Evolutionary conservation across 1,140 invertebrate species (phyloP), one percentile per base, ranked within the genome.

Genomic region (Drosophila quadrilineata): DNA sequence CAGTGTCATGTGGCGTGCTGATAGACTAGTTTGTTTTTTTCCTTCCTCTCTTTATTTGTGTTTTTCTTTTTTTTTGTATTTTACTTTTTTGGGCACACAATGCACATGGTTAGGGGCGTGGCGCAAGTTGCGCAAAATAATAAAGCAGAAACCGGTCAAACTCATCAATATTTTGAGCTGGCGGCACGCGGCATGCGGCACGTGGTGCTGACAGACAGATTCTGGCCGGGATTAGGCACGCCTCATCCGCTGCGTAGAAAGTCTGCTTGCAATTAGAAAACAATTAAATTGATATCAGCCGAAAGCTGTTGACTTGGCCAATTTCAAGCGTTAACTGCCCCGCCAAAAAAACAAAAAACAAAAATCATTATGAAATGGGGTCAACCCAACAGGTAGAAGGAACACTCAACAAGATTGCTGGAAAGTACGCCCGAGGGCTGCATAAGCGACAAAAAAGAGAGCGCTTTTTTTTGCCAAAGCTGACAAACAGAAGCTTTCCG

Each of bases 1-100:
- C 79, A 85, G 79, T 85, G 79, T 85, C 79, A 85, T 82, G 77
- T 80, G 71, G 76, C 62, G 74, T 53, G 71, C 77, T 66, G 67
- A 53, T 85, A 71, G 80, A 85, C 79, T 85, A 85, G 79, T 85
- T 68, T 40, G 17, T 40, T 40, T n/a, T 9, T 17, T 12, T 33
- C n/a, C n/a, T n/a, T n/a, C n/a, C n/a, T n/a, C n/a, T n/a, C n/a
- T 16, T 26, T 17, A 16, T 28, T 28, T 22, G 12, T 4, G 24
- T 26, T 43, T 43, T 24, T 28, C 5, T 28, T 8, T 45, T 16
- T 16, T 75, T n/a, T n/a, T n/a, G n/a, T n/a, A n/a, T n/a, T n/a
- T n/a, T n/a, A n/a, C n/a, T n/a, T n/a, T n/a, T 43, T 76, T 84
- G 71, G 70, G 74, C 77, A 72, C 50, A 54, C 38, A 54, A 28